A percentile compares a stretch with the other conserved stretches of the same genome.
These are phyloP conservation scores for Pantherophis guttatus DNA, from an alignment of 2,113 vertebrate species.

Conservation along the genomic window DNA sequence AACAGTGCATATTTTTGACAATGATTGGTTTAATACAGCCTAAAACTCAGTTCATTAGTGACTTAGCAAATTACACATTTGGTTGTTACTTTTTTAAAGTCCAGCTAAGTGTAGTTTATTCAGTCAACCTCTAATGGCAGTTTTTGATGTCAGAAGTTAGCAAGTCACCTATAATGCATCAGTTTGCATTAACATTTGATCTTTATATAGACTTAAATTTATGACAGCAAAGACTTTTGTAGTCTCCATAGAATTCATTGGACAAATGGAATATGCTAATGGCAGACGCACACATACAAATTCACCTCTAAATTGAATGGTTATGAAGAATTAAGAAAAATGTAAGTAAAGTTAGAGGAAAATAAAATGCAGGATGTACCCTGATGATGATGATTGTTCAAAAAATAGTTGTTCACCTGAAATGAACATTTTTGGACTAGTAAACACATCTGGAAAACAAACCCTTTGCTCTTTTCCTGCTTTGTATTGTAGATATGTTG, in stretches of 20 bases:
- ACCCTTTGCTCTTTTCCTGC: neutral
- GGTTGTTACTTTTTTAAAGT: neutral
- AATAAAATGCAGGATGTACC: neutral
- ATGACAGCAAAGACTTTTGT: neutral
- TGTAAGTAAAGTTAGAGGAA: neutral
- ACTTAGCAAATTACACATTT: neutral
- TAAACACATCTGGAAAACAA: neutral
- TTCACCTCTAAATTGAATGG: neutral
- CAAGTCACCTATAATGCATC: neutral
- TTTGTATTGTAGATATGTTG: neutral
- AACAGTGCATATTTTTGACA: neutral
- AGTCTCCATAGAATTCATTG: neutral
- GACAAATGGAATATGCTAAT: neutral
- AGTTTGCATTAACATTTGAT: neutral
- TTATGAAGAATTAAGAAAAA: neutral
- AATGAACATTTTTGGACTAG: neutral
- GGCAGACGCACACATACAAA: neutral
- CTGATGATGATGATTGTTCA: neutral
- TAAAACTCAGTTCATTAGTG: neutral
- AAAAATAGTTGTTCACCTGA: neutral
- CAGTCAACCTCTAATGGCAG: neutral
- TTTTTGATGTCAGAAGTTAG: neutral
- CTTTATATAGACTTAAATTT: neutral
- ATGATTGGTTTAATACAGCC: neutral
- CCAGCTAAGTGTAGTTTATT: neutral